phyloP scores from a whole-genome alignment of 2,797 vertebrate genomes.

The Falco berigora region DNA sequence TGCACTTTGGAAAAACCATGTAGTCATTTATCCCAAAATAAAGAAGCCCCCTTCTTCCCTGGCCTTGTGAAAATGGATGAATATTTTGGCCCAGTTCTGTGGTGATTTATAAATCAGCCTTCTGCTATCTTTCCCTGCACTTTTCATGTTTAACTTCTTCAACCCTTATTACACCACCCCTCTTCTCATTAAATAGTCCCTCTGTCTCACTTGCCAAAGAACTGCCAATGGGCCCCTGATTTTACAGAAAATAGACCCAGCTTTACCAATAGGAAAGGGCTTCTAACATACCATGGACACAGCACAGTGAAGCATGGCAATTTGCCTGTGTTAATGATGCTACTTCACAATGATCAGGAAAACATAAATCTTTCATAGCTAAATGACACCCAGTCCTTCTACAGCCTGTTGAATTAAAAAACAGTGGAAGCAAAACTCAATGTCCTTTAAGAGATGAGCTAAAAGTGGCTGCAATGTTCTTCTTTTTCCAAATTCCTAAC shows the following conservation, averaged over 20 bases:
- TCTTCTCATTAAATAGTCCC: conserved; percentile 78
- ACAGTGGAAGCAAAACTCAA: background rate
- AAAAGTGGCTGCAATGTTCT: background rate
- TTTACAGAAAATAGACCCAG: conserved; percentile 82
- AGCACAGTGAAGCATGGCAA: conserved; percentile 80
- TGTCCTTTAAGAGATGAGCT: background rate
- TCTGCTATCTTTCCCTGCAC: conserved; percentile 32
- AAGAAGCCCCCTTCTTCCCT: background rate
- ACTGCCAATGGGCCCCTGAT: conserved; percentile 78
- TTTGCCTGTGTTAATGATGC: conserved; percentile 84
- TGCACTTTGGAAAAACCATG: background rate
- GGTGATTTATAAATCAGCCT: conserved; percentile 29
- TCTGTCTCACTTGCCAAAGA: conserved; percentile 84
- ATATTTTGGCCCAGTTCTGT: background rate
- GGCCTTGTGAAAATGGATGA: background rate
- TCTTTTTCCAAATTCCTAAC: background rate
- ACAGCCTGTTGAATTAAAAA: conserved; percentile 49
- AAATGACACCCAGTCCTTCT: conserved; percentile 45
- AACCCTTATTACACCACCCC: conserved; percentile 70
- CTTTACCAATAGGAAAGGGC: conserved; percentile 77
- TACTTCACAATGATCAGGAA: conserved; percentile 75
- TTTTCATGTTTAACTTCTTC: conserved; percentile 54
- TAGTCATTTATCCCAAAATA: background rate
- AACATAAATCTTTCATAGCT: conserved; percentile 81
- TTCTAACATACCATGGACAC: conserved; percentile 82